Evolutionary conservation across 2,113 vertebrate species (phyloP).

Genomic region (Tupaia tana): DNA sequence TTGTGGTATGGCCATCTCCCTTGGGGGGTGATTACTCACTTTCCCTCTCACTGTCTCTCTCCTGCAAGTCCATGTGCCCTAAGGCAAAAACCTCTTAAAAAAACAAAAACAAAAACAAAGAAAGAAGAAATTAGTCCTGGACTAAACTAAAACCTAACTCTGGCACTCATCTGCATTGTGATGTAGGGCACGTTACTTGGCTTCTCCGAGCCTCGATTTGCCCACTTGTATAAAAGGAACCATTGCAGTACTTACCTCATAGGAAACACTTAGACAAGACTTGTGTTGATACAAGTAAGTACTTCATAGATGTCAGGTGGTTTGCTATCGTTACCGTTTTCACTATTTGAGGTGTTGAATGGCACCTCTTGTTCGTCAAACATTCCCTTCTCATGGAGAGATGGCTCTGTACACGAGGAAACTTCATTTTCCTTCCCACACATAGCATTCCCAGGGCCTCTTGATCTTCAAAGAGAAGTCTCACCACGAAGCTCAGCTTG

Average conservation of each 20-base stretch:
- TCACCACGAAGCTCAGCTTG: not conserved
- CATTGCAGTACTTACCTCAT: not conserved
- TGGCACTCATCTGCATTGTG: rapidly evolving
- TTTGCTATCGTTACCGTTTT: not conserved
- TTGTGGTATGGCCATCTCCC: no score
- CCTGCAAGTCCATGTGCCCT: no score
- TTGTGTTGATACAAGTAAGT: rapidly evolving
- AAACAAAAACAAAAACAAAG: no score
- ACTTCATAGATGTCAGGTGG: not conserved
- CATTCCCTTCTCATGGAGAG: not conserved
- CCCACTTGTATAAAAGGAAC: not conserved
- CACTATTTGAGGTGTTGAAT: not conserved
- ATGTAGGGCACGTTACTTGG: not conserved
- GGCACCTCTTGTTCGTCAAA: not conserved
- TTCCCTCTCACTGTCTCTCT: no score
- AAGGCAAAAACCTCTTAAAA: no score
- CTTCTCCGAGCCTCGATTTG: not conserved
- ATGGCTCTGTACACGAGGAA: not conserved
- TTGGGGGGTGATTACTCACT: no score
- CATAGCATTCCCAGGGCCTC: not conserved
- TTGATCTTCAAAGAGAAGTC: conserved; percentile 66
- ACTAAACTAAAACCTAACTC: not conserved
- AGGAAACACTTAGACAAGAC: not conserved
- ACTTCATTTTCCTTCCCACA: conserved; percentile 27
- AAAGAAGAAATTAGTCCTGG: not conserved